Evolutionary conservation across 2,797 vertebrate species (phyloP).

Genomic region (Prionace glauca): DNA sequence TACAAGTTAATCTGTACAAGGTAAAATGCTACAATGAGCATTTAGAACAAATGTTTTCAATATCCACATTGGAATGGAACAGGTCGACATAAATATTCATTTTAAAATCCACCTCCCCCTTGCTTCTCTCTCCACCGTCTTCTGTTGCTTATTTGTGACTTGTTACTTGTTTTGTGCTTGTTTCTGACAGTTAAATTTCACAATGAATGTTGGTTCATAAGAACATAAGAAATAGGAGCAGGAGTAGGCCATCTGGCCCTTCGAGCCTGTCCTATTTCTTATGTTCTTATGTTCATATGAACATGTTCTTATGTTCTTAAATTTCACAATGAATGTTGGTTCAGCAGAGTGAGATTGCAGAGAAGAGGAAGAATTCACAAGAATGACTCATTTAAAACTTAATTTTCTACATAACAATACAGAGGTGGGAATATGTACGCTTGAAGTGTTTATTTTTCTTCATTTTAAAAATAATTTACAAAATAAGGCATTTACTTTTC

Average conservation of each 20-base stretch:
- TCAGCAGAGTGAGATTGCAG: not conserved
- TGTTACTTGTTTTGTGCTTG: not conserved
- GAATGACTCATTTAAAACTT: not conserved
- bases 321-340: not conserved
- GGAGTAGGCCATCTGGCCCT: no score
- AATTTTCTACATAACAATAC: not conserved
- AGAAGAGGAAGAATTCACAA: not conserved
- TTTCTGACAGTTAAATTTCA: not conserved
- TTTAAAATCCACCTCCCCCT: not conserved
- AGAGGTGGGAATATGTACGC: not conserved
- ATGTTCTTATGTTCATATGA: no score
- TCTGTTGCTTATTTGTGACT: not conserved
- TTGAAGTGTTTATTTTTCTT: not conserved
- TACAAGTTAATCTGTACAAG: not conserved
- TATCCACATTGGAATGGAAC: not conserved
- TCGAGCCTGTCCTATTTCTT: no score
- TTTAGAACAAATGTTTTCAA: not conserved
- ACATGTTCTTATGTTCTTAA: no score
- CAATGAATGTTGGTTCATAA: not conserved
- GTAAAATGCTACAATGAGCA: not conserved
- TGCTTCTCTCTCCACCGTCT: not conserved
- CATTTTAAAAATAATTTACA: no score
- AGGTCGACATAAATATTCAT: not conserved
- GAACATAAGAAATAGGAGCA: no score
- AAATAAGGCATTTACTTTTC: no score